Percentiles rank a stretch among this genome's conserved stretches.
These are phyloP conservation scores for Malacosoma neustria DNA, from an alignment of 2,888 invertebrate genomes.

Conservation along the genomic window DNA sequence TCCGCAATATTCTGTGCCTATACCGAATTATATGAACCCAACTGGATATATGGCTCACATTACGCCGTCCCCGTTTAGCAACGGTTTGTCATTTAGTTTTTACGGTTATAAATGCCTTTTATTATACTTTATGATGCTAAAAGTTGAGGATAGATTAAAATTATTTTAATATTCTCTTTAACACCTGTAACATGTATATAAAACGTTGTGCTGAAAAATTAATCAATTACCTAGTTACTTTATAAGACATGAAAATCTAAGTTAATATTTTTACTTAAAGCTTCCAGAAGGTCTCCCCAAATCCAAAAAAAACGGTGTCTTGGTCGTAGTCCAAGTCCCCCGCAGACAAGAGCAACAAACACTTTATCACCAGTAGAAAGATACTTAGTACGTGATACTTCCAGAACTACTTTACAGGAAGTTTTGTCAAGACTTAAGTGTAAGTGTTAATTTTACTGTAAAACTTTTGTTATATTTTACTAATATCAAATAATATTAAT, in stretches of 20 bases:
- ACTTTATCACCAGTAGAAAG: constrained; percentile 28
- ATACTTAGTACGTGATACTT: constrained; percentile 23
- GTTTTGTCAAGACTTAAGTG: constrained; percentile 48
- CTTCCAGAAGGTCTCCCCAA: constrained; percentile 20
- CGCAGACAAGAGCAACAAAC: constrained; percentile 48
- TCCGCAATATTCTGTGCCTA: constrained; percentile 24
- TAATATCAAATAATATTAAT: too few species aligned
- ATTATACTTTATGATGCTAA: constrained; percentile 1
- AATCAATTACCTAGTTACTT: too few species aligned
- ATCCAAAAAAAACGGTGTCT: constrained; percentile 39
- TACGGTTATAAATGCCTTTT: neutral
- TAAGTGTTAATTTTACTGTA: constrained; percentile 25
- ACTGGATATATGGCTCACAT: constrained; percentile 15
- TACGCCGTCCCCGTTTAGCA: constrained; percentile 21
- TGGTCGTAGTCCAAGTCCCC: constrained; percentile 62
- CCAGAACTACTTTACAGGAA: constrained; percentile 34
- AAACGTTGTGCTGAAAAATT: too few species aligned
- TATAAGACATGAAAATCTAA: too few species aligned
- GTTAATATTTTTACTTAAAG: constrained; percentile 16
- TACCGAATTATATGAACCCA: constrained; percentile 15
- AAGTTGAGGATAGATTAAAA: too few species aligned
- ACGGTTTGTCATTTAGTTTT: constrained; percentile 17
- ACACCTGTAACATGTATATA: too few species aligned
- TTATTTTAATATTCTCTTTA: too few species aligned
- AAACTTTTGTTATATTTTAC: too few species aligned